phyloP scores from a whole-genome alignment of 1,140 invertebrate species.

The Hermetia illucens region DNA sequence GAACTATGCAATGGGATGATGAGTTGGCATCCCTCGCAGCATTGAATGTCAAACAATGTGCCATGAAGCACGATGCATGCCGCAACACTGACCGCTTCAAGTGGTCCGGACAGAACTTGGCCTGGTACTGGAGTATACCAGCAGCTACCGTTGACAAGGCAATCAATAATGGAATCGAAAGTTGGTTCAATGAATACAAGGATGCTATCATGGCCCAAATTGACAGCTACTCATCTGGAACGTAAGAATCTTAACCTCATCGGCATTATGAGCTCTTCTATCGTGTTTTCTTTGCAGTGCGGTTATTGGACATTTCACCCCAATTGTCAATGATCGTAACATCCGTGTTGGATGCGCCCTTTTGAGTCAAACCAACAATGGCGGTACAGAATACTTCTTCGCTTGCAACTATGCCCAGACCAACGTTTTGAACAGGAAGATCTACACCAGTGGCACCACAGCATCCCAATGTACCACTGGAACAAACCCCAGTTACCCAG shows the following conservation, averaged over 20 bases:
- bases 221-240: not conserved
- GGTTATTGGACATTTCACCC: constrained; percentile 5
- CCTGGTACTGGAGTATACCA: not conserved
- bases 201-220: constrained; percentile 1
- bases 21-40: constrained; percentile 8
- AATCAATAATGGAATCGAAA: not conserved
- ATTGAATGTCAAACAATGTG: constrained; percentile 8
- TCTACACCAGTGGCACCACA: constrained; percentile 5
- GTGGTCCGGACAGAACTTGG: constrained; percentile 8
- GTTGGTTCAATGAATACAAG: constrained; percentile 8
- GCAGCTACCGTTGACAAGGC: not conserved
- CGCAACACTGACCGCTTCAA: constrained; percentile 4
- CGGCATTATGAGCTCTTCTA: not conserved
- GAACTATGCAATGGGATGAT: constrained; percentile 9
- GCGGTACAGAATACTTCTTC: not conserved
- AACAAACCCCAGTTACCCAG: too few relatives aligned
- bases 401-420: constrained; percentile 10
- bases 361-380: not conserved
- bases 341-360: constrained; percentile 5
- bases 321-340: constrained; percentile 4
- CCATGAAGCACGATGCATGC: constrained; percentile 7
- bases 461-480: too few relatives aligned
- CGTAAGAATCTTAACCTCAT: too few relatives aligned
- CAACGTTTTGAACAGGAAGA: constrained; percentile 3
- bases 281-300: not conserved